Evolutionary conservation across 2,797 vertebrate species (phyloP).

Genomic region (Catharus ustulatus): DNA sequence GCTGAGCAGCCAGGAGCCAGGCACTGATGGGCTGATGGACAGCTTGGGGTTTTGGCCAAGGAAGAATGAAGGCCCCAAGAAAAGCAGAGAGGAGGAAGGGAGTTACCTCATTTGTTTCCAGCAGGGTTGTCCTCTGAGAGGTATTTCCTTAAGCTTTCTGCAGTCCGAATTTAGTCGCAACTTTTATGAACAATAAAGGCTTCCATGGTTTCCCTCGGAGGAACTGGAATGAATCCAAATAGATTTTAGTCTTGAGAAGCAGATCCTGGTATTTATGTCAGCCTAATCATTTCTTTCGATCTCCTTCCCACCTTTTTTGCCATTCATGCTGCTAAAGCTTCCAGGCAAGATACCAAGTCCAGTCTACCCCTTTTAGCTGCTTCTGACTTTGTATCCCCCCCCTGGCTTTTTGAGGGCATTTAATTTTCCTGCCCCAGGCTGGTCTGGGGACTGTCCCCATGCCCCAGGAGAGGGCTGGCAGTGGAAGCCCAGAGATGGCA

Average conservation of each 20-base stretch:
- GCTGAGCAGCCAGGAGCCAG: conserved; percentile 6
- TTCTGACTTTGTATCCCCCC: not conserved
- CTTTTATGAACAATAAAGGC: conserved; percentile 52
- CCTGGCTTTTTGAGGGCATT: not conserved
- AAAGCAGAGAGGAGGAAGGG: conserved; percentile 49
- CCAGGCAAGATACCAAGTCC: not conserved
- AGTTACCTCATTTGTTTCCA: conserved; percentile 44
- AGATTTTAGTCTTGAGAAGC: conserved; percentile 32
- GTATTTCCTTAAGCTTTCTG: conserved; percentile 39
- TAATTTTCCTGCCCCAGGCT: accelerated
- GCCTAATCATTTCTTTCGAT: not conserved
- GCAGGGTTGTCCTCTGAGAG: conserved; percentile 37
- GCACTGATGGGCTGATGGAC: not conserved
- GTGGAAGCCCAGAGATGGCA: not conserved
- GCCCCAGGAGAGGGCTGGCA: not conserved
- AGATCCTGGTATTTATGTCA: conserved; percentile 35
- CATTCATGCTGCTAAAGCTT: not conserved
- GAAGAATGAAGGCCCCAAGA: not conserved
- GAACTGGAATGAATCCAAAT: conserved; percentile 28
- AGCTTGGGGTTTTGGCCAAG: not conserved
- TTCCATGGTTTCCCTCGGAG: conserved; percentile 31
- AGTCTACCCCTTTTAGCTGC: not conserved
- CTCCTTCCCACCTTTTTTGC: not conserved
- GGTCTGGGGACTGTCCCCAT: not conserved
- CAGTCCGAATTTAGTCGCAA: conserved; percentile 10